These are phyloP conservation scores for Myotis lucifugus DNA, from an alignment of 2,113 vertebrate genomes.

Conservation along the genomic window DNA sequence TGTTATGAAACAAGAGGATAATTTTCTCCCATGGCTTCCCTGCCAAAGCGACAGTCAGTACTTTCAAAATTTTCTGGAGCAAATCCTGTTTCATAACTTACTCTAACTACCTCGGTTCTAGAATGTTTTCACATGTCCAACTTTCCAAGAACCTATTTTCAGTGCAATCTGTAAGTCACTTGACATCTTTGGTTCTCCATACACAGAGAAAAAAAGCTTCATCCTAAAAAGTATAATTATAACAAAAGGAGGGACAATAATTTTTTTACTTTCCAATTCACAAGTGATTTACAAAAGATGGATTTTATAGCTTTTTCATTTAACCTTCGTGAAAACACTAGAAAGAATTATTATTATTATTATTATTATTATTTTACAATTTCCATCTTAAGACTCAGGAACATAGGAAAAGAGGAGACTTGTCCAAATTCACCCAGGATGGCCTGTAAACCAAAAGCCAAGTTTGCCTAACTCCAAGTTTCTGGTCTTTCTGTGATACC, in stretches of 20 bases:
- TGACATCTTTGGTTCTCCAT: background rate
- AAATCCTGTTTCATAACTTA: conserved; percentile 19
- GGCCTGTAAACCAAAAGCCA: background rate
- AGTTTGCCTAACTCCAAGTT: background rate
- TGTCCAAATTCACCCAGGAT: background rate
- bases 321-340: background rate
- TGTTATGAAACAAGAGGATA: conserved; percentile 70
- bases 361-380: background rate
- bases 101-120: conserved; percentile 12
- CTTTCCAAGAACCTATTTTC: background rate
- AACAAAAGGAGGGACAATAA: background rate
- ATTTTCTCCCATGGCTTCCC: conserved; percentile 64
- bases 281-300: background rate
- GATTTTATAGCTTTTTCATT: background rate
- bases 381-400: background rate
- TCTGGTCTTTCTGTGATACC: background rate
- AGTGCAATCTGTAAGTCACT: background rate
- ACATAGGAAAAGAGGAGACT: background rate
- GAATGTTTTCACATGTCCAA: background rate
- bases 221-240: background rate
- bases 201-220: background rate
- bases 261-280: background rate
- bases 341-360: background rate
- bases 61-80: background rate
- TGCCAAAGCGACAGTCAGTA: conserved; percentile 26